Conservation (phyloP, 2,113 vertebrate species). For the Chaetorhynchus papuensis region DNA sequence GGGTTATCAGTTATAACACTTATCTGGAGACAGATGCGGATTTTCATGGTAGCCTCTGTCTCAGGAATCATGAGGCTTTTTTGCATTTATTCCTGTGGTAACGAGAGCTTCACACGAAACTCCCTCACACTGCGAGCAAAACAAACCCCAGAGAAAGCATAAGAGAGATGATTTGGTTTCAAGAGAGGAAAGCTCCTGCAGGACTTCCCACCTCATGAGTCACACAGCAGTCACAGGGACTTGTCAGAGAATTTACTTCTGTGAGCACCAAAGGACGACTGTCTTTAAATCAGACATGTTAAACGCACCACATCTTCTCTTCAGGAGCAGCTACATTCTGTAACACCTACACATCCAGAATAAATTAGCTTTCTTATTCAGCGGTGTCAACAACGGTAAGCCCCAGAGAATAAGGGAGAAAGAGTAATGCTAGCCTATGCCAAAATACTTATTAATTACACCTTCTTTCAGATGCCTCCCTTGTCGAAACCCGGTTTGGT, state of each 20-base stretch:
- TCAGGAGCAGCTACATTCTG: conserved; percentile 41
- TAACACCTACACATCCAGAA: conserved; percentile 64
- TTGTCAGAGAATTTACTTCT: conserved; percentile 39
- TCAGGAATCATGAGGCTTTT: neutral
- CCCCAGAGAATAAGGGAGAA: conserved; percentile 31
- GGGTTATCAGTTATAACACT: neutral
- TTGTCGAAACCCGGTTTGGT: neutral
- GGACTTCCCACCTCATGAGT: conserved; percentile 55
- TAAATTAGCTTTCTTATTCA: conserved; percentile 67
- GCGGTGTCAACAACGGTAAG: conserved; percentile 31
- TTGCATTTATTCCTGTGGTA: neutral
- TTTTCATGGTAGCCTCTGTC: neutral
- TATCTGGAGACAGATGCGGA: neutral
- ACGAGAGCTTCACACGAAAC: neutral
- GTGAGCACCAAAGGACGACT: conserved; percentile 47
- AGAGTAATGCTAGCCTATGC: conserved; percentile 31
- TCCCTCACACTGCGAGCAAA: neutral
- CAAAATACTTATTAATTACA: conserved; percentile 29
- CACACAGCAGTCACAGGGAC: conserved; percentile 18
- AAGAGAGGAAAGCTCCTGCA: conserved; percentile 11
- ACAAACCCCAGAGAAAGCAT: conserved; percentile 34
- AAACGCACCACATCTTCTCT: conserved; percentile 42
- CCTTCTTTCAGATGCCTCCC: conserved; percentile 15
- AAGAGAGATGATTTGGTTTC: conserved; percentile 5
- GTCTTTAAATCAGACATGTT: conserved; percentile 58